Conservation (phyloP, 2,888 invertebrate species). For the Oligia fasciuncula region DNA sequence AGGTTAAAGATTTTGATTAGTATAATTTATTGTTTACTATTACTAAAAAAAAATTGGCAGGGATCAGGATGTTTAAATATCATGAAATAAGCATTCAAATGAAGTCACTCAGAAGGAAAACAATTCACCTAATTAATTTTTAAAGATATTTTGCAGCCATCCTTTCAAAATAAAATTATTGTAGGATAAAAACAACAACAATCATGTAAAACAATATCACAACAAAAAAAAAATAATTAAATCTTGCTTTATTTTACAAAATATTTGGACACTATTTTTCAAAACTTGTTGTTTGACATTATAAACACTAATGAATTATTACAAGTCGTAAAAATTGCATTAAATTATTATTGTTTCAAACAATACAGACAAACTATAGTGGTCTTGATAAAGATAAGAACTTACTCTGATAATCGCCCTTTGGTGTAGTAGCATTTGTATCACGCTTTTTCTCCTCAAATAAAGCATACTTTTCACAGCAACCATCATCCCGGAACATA, state of each 20-base stretch:
- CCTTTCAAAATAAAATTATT: not conserved
- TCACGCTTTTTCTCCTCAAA: constrained; percentile 91
- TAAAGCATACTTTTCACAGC: constrained; percentile 92
- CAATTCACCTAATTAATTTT: not conserved
- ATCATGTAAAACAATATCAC: not conserved
- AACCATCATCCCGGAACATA: constrained; percentile 92
- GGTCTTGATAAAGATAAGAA: constrained; percentile 23
- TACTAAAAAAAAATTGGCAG: not conserved
- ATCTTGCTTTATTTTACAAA: too few species aligned
- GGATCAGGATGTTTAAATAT: not conserved
- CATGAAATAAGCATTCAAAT: not conserved
- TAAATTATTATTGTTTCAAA: constrained; percentile 5
- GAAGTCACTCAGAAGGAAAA: not conserved
- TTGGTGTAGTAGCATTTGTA: constrained; percentile 91
- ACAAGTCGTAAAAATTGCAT: constrained; percentile 35
- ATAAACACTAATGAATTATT: constrained; percentile 37
- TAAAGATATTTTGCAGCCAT: not conserved
- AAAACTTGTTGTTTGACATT: constrained; percentile 45
- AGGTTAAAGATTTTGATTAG: not conserved
- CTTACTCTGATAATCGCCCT: constrained; percentile 91
- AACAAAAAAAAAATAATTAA: too few species aligned
- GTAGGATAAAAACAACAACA: not conserved
- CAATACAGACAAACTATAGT: not conserved
- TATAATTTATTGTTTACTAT: not conserved
- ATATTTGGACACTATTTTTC: not conserved